These are phyloP conservation scores for Eupithecia dodoneata DNA, from an alignment of 2,888 invertebrate genomes.

Conservation along the genomic window DNA sequence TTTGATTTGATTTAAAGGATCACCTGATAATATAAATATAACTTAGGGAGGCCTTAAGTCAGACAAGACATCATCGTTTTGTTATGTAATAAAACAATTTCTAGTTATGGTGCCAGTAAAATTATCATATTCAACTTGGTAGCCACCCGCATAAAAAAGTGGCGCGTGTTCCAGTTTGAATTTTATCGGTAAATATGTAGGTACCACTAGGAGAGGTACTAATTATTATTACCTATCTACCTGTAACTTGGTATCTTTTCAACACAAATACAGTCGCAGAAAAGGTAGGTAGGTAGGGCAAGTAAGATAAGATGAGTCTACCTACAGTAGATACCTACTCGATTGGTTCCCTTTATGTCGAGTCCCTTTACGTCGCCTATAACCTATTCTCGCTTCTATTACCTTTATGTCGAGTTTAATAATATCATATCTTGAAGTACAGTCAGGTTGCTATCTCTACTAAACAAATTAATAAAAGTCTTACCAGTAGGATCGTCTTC, in stretches of 20 bases:
- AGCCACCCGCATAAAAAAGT: background rate
- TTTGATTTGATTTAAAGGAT: too few relatives aligned
- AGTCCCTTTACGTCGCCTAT: too few relatives aligned
- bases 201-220: too few relatives aligned
- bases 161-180: background rate
- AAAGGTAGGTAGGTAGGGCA: too few relatives aligned
- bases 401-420: too few relatives aligned
- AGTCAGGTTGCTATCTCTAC: background rate
- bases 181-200: background rate
- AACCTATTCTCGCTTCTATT: too few relatives aligned
- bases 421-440: too few relatives aligned
- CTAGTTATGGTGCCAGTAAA: background rate
- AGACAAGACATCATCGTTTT: background rate
- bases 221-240: background rate
- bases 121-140: background rate
- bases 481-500: conserved; percentile 85
- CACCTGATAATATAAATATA: background rate
- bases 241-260: background rate
- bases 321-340: background rate
- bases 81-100: background rate
- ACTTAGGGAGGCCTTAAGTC: background rate
- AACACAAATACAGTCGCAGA: background rate
- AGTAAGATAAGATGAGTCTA: background rate
- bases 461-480: conserved; percentile 1
- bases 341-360: too few relatives aligned